These are phyloP conservation scores for Sialis lutaria DNA, from an alignment of 2,888 invertebrate genomes.

Conservation along the genomic window DNA sequence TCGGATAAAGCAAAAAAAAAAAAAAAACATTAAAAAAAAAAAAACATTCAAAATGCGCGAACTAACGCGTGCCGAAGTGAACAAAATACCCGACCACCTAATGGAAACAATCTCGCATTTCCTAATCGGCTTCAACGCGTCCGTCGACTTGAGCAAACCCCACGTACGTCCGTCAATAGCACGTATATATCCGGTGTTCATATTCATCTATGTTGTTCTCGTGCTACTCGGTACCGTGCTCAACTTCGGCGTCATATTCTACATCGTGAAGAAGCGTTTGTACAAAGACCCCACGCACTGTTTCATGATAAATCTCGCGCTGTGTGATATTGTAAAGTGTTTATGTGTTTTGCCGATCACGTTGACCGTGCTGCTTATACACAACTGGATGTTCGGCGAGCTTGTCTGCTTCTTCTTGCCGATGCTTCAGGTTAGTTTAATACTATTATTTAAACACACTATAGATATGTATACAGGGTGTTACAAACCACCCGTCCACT, in stretches of 20 bases:
- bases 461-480: too few relatives aligned
- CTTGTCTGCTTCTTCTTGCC: conserved; percentile 54
- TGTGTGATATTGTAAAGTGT: conserved; percentile 49
- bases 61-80: conserved; percentile 2
- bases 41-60: too few relatives aligned
- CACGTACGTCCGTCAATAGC: conserved; percentile 37
- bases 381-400: conserved; percentile 57
- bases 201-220: conserved; percentile 41
- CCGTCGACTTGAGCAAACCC: conserved; percentile 36
- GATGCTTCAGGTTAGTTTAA: conserved; percentile 46
- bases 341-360: conserved; percentile 49
- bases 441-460: too few relatives aligned
- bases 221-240: conserved; percentile 34
- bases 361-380: conserved; percentile 44
- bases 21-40: too few relatives aligned
- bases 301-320: conserved; percentile 45
- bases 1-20: too few relatives aligned
- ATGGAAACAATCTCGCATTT: conserved; percentile 20
- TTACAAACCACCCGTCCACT: too few relatives aligned
- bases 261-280: conserved; percentile 31
- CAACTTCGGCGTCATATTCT: conserved; percentile 39
- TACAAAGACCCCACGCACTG: conserved; percentile 45
- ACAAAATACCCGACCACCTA: conserved; percentile 13
- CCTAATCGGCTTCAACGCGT: conserved; percentile 19
- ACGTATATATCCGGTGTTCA: conserved; percentile 38